Evolutionary conservation across 2,888 invertebrate species (phyloP).

Genomic region (Agapostemon virescens): DNA sequence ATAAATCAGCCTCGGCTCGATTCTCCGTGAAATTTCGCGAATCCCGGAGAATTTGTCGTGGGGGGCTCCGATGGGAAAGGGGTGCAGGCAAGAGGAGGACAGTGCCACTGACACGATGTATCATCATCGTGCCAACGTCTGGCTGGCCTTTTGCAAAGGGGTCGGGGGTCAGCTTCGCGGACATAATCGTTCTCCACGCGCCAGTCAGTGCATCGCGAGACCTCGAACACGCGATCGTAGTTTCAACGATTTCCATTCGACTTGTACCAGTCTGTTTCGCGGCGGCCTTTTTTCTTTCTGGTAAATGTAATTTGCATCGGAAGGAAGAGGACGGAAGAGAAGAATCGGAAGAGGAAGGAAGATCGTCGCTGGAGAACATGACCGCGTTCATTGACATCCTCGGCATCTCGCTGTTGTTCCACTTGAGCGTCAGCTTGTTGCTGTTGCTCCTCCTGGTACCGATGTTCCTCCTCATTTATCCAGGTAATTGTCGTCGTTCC

Average conservation of each 20-base stretch:
- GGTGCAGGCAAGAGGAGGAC: slow-evolving; percentile 19
- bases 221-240: slow-evolving; percentile 28
- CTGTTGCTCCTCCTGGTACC: slow-evolving; percentile 58
- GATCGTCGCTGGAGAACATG: slow-evolving; percentile 34
- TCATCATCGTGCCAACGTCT: slow-evolving; percentile 41
- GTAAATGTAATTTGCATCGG: background rate
- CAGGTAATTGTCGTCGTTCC: slow-evolving; percentile 56
- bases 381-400: slow-evolving; percentile 40
- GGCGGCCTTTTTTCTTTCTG: slow-evolving; percentile 17
- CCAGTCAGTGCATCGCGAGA: slow-evolving; percentile 41
- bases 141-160: slow-evolving; percentile 51
- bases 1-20: slow-evolving; percentile 14
- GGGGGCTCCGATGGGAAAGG: background rate
- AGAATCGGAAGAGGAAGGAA: no score
- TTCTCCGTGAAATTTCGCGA: slow-evolving; percentile 14
- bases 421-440: slow-evolving; percentile 57
- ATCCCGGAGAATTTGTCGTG: slow-evolving; percentile 14
- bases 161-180: slow-evolving; percentile 51
- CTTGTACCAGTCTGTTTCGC: background rate
- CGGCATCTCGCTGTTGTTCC: slow-evolving; percentile 56
- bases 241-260: slow-evolving; percentile 37
- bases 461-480: slow-evolving; percentile 58
- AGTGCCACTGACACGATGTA: slow-evolving; percentile 34
- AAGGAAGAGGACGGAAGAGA: no score
- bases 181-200: slow-evolving; percentile 45